phyloP scores from a whole-genome alignment of 2,888 invertebrate species.

The Allygus modestus region DNA sequence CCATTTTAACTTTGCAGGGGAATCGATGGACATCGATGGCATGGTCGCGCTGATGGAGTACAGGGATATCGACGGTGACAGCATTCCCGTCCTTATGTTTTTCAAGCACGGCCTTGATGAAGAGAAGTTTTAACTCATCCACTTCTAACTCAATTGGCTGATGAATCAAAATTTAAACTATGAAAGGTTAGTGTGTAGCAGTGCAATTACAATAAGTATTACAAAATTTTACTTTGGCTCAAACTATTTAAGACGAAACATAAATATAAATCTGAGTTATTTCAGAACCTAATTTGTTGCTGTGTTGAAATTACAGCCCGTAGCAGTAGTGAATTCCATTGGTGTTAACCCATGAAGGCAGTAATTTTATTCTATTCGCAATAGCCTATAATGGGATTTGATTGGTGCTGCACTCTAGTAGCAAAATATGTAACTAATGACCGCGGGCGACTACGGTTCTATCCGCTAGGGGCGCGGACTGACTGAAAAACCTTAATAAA shows the following conservation, averaged over 20 bases:
- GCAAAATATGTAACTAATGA: no score
- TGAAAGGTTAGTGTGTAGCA: conserved; percentile 14
- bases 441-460: no score
- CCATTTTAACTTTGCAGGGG: conserved; percentile 87
- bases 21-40: conserved; percentile 95
- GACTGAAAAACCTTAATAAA: no score
- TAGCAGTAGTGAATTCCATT: no score
- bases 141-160: conserved; percentile 19
- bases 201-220: no score
- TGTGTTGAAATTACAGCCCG: no score
- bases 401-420: no score
- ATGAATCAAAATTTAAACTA: conserved; percentile 14
- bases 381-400: no score
- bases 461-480: no score
- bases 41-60: conserved; percentile 97
- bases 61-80: conserved; percentile 90
- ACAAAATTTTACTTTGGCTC: not conserved
- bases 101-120: conserved; percentile 97
- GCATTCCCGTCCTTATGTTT: conserved; percentile 94
- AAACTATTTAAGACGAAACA: not conserved
- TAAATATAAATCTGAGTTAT: not conserved
- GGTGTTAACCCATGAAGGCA: no score
- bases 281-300: no score
- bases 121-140: conserved; percentile 89
- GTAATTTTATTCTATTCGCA: no score